phyloP scores from a whole-genome alignment of 2,888 invertebrate species.

The Atherix ibis region DNA sequence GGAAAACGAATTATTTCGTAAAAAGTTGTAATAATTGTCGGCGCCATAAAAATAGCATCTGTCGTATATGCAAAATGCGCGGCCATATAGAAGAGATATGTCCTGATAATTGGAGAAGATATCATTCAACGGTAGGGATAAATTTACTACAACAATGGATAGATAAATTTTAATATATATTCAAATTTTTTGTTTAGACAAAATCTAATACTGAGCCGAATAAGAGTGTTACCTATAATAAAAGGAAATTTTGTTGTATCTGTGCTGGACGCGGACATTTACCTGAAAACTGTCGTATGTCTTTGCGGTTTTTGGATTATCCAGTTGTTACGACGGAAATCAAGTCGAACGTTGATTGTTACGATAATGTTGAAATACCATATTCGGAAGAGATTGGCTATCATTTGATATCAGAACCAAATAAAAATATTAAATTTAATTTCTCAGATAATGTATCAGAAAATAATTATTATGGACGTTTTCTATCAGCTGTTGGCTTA shows the following conservation, averaged over 20 bases:
- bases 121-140: constrained; percentile 49
- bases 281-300: constrained; percentile 25
- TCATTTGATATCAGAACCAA: constrained; percentile 19
- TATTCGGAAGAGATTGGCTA: constrained; percentile 13
- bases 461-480: constrained; percentile 23
- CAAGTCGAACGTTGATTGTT: constrained; percentile 26
- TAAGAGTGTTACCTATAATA: constrained; percentile 18
- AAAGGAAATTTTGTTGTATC: constrained; percentile 38
- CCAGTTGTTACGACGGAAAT: constrained; percentile 18
- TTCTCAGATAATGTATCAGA: constrained; percentile 15
- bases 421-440: constrained; percentile 15
- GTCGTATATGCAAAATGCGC: constrained; percentile 43
- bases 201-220: constrained; percentile 29
- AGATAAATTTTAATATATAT: constrained; percentile 1
- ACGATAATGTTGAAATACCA: constrained; percentile 19
- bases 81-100: constrained; percentile 48
- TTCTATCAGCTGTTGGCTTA: constrained; percentile 21
- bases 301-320: constrained; percentile 23
- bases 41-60: constrained; percentile 28
- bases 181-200: constrained; percentile 27
- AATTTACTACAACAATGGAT: constrained; percentile 3
- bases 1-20: constrained; percentile 39
- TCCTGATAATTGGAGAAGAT: constrained; percentile 61
- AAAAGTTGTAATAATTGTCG: constrained; percentile 45
- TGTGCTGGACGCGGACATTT: constrained; percentile 40